phyloP scores from a whole-genome alignment of 2,113 vertebrate genomes.

The Silurus asotus region DNA sequence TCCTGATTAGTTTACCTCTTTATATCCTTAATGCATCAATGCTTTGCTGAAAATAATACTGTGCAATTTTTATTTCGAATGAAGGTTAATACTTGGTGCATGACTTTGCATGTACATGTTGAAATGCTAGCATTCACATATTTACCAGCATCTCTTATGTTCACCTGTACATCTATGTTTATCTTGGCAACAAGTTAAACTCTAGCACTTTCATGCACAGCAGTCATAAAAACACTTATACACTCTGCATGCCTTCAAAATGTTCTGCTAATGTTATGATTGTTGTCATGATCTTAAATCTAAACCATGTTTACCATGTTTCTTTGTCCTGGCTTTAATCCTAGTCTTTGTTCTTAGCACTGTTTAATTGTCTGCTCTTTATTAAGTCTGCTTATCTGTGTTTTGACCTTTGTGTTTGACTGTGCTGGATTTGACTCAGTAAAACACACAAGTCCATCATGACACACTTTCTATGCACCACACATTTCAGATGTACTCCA shows the following conservation, averaged over 20 bases:
- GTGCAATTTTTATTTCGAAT: not conserved
- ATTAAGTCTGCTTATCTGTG: not conserved
- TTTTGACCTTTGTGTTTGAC: not conserved
- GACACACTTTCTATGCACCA: not conserved
- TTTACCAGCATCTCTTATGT: not conserved
- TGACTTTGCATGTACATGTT: not conserved
- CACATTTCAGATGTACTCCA: not conserved
- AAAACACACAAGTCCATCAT: not conserved
- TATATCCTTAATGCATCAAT: not conserved
- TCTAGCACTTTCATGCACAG: not conserved
- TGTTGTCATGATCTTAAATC: not conserved
- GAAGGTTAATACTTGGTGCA: not conserved
- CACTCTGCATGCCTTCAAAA: not conserved
- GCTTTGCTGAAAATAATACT: not conserved
- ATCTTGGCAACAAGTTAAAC: not conserved
- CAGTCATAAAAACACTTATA: not conserved
- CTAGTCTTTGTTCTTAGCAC: not conserved
- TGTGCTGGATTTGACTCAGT: not conserved
- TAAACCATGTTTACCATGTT: not conserved
- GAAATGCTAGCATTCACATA: not conserved
- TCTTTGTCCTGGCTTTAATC: not conserved
- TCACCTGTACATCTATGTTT: not conserved
- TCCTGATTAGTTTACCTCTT: not conserved
- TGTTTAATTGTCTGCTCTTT: not conserved
- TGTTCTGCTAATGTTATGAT: not conserved